Evolutionary conservation across 2,888 invertebrate genomes (phyloP).

Genomic region (Odontomyia ornata): DNA sequence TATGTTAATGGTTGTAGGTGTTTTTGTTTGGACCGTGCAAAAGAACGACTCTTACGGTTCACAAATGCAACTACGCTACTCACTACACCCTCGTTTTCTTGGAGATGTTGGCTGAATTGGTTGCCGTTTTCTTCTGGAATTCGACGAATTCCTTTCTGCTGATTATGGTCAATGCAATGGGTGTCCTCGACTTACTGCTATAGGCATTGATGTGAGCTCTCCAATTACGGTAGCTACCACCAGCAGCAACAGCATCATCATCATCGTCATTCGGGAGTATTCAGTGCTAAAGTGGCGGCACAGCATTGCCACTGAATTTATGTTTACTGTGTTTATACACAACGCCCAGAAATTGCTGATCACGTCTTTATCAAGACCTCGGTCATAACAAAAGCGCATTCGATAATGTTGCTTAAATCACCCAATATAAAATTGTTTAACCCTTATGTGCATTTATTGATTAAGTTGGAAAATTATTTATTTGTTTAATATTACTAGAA

Average conservation of each 20-base stretch:
- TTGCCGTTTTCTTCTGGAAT: constrained; percentile 44
- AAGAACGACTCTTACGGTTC: constrained; percentile 21
- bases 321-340: constrained; percentile 30
- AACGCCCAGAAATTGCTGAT: constrained; percentile 40
- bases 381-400: constrained; percentile 33
- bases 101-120: constrained; percentile 18
- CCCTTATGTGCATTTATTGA: not conserved
- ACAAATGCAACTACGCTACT: not conserved
- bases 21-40: constrained; percentile 27
- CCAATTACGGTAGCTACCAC: constrained; percentile 42
- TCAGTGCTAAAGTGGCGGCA: not conserved
- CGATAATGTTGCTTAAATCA: constrained; percentile 4
- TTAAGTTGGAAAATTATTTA: not conserved
- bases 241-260: not conserved
- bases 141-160: constrained; percentile 45
- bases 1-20: constrained; percentile 6
- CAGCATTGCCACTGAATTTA: constrained; percentile 15
- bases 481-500: too few species aligned
- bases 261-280: not conserved
- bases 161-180: constrained; percentile 44
- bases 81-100: not conserved
- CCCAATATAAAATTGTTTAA: not conserved
- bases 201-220: constrained; percentile 33
- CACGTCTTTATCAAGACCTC: constrained; percentile 35
- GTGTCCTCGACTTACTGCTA: constrained; percentile 29